These are phyloP conservation scores for Heterodera carotae DNA, from an alignment of 1,140 invertebrate species.

Conservation along the genomic window DNA sequence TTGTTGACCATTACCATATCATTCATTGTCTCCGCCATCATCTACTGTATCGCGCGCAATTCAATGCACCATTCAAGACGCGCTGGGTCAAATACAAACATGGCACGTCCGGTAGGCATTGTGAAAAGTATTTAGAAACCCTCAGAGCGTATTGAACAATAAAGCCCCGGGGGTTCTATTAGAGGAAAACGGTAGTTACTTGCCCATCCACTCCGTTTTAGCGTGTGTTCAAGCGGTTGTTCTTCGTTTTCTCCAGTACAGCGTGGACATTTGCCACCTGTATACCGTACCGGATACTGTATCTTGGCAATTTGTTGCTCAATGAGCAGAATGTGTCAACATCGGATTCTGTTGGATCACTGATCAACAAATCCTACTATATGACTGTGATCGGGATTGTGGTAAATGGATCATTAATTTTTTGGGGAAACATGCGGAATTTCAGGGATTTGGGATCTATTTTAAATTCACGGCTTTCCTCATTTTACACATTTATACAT, in stretches of 20 bases:
- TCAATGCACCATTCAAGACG: constrained; percentile 42
- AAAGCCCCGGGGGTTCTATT: no score
- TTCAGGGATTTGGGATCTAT: neutral
- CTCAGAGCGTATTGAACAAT: no score
- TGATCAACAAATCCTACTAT: constrained; percentile 52
- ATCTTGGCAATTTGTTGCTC: constrained; percentile 43
- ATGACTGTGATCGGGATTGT: constrained; percentile 61
- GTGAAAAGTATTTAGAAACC: no score
- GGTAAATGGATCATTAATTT: constrained; percentile 55
- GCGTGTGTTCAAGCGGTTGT: constrained; percentile 61
- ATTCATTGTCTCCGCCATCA: constrained; percentile 57
- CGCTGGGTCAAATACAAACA: constrained; percentile 39
- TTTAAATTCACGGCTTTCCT: neutral
- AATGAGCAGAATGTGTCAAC: neutral
- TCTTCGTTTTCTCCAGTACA: constrained; percentile 63
- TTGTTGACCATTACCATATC: constrained; percentile 49
- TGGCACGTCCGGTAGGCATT: neutral
- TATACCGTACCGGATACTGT: constrained; percentile 59
- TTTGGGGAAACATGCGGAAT: neutral
- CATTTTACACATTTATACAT: neutral
- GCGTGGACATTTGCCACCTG: constrained; percentile 64
- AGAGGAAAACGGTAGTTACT: no score
- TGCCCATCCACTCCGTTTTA: no score
- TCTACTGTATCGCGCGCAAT: constrained; percentile 61
- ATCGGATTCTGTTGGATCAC: constrained; percentile 21